phyloP scores from a whole-genome alignment of 2,797 vertebrate genomes.

The Scolopax rusticola region DNA sequence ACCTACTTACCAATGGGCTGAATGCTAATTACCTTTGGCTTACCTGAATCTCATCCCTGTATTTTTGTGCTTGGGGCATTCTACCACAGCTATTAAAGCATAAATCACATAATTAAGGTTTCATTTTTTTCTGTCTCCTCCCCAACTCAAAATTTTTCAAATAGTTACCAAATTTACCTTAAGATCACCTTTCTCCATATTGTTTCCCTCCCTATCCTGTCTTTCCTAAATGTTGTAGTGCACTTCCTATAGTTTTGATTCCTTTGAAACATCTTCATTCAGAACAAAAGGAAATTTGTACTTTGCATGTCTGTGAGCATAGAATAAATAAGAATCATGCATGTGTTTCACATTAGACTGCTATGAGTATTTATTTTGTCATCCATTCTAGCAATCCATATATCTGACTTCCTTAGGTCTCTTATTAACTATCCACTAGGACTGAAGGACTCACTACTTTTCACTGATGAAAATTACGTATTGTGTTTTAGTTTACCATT shows the following conservation, averaged over 20 bases:
- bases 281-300: not conserved
- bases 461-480: constrained; percentile 35
- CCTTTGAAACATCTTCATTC: not conserved
- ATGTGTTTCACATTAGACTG: constrained; percentile 45
- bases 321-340: constrained; percentile 21
- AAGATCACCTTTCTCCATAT: not conserved
- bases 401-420: constrained; percentile 17
- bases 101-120: not conserved
- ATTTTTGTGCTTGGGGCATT: not conserved
- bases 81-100: not conserved
- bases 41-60: not conserved
- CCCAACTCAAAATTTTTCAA: not conserved
- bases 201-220: not conserved
- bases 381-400: constrained; percentile 18
- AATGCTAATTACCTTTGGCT: not conserved
- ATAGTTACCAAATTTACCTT: not conserved
- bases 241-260: not conserved
- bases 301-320: not conserved
- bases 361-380: constrained; percentile 29
- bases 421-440: constrained; percentile 25
- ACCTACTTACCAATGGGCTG: not conserved
- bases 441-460: constrained; percentile 17
- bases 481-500: constrained; percentile 22
- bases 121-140: not conserved
- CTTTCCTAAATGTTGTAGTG: not conserved